phyloP scores from a whole-genome alignment of 2,888 invertebrate genomes.

The Linnaemya vulpina region DNA sequence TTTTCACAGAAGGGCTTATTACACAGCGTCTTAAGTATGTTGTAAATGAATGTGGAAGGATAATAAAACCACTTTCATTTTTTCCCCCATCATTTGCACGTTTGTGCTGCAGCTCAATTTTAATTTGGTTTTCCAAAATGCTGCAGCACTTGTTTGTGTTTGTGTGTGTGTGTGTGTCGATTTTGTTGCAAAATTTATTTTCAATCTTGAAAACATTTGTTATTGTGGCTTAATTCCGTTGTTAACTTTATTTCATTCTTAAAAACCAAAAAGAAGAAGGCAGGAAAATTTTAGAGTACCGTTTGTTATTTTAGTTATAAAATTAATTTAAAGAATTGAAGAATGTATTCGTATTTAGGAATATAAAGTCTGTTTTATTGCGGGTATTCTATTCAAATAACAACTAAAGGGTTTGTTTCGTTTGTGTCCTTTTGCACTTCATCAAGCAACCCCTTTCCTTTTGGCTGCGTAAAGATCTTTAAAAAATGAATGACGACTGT shows the following conservation, averaged over 20 bases:
- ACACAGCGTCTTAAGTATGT: constrained; percentile 28
- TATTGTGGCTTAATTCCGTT: constrained; percentile 60
- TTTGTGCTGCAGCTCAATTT: not conserved
- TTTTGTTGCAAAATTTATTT: constrained; percentile 42
- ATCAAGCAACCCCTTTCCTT: constrained; percentile 26
- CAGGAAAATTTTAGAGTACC: constrained; percentile 26
- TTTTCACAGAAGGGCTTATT: constrained; percentile 42
- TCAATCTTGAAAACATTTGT: constrained; percentile 58
- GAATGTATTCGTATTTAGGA: constrained; percentile 40
- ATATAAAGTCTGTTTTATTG: constrained; percentile 30
- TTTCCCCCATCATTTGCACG: constrained; percentile 28
- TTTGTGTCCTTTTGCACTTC: constrained; percentile 40
- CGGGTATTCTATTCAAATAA: constrained; percentile 15
- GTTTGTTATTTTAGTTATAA: constrained; percentile 27
- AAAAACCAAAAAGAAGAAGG: not conserved
- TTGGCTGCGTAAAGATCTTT: constrained; percentile 31
- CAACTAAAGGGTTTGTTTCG: constrained; percentile 43
- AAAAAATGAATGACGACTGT: constrained; percentile 52
- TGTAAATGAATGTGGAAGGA: constrained; percentile 40
- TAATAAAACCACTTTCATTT: constrained; percentile 70
- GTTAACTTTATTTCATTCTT: not conserved
- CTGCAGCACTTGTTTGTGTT: not conserved
- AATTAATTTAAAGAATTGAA: constrained; percentile 51
- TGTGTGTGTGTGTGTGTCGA: constrained; percentile 8
- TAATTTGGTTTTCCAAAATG: constrained; percentile 30